Conservation (phyloP, 1,140 invertebrate genomes). For the Calliphora vicina region DNA sequence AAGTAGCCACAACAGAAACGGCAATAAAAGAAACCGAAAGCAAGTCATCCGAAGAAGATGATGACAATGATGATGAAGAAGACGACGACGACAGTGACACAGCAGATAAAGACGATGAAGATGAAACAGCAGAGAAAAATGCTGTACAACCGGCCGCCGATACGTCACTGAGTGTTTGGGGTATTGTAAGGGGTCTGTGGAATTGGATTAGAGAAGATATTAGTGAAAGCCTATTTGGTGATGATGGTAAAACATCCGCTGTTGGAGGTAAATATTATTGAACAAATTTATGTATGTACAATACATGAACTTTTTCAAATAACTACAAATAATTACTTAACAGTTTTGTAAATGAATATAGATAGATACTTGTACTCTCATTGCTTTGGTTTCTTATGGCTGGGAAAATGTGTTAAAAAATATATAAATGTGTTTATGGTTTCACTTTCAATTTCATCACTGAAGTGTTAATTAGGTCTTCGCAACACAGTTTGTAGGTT, state of each 20-base stretch:
- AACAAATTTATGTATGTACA: background rate
- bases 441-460: background rate
- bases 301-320: too few species aligned
- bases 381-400: too few species aligned
- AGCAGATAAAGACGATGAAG: slow-evolving; percentile 35
- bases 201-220: slow-evolving; percentile 57
- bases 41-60: slow-evolving; percentile 36
- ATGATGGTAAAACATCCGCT: slow-evolving; percentile 44
- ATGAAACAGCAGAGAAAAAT: slow-evolving; percentile 44
- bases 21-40: slow-evolving; percentile 32
- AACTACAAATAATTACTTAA: background rate
- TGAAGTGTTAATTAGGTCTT: background rate
- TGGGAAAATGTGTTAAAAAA: background rate
- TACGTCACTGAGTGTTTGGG: slow-evolving; percentile 58
- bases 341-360: background rate
- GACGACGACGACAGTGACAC: slow-evolving; percentile 39
- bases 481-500: background rate
- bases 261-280: slow-evolving; percentile 36
- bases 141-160: slow-evolving; percentile 45
- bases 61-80: slow-evolving; percentile 33
- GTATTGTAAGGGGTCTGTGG: slow-evolving; percentile 56
- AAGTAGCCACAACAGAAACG: background rate
- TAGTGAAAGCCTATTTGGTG: slow-evolving; percentile 58
- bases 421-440: background rate
- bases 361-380: background rate